Evolutionary conservation across 2,113 vertebrate species (phyloP), one percentile per base, ranked within the genome.

Genomic region (Puntigrus tetrazona): DNA sequence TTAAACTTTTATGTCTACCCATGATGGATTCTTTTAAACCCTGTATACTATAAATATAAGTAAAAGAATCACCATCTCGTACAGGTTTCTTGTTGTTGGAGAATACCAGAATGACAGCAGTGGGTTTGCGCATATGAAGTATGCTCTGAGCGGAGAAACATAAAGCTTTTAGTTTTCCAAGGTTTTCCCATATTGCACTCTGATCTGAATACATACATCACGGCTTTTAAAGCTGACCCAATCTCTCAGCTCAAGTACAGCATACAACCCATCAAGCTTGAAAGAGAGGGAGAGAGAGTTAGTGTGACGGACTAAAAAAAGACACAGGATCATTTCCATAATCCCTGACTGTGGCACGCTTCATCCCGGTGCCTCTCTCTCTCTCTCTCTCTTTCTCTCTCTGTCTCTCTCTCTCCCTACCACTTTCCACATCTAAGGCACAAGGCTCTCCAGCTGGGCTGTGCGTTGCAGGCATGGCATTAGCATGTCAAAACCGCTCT

Each of bases 401-500:
- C 87, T 47, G n/a, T 77, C 73, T 61, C 82, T 76, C 18, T 77
- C 43, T 65, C 75, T 43, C 34, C 10, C 87, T 47, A 61, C 55
- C 36, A 27, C 76, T 50, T 77, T 81, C 76, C 85, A 78, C 50
- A 78, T 70, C 70, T 78, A 87, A 85, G 81, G 76, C n/a, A 11
- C 59, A 16, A 36, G n/a, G 84, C 78, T 82, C 73, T 88, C 84
- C 81, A 84, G 77, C 82, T 81, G 52, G 76, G 69, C 69, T 70
- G 81, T 65, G 63, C 52, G 72, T 83, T 78, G 55, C 78, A 88
- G 78, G 67, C 87, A 38, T 72, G 52, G 50, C 79, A 89, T 87
- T 88, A 88, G 87, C 94, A 95, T 94, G 92, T 93, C 89, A 94
- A 94, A 94, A 92, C 90, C 91, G 91, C 91, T 91, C 92, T 88